These are phyloP conservation scores for Euglossa dilemma DNA, from an alignment of 1,140 invertebrate genomes.

Conservation along the genomic window DNA sequence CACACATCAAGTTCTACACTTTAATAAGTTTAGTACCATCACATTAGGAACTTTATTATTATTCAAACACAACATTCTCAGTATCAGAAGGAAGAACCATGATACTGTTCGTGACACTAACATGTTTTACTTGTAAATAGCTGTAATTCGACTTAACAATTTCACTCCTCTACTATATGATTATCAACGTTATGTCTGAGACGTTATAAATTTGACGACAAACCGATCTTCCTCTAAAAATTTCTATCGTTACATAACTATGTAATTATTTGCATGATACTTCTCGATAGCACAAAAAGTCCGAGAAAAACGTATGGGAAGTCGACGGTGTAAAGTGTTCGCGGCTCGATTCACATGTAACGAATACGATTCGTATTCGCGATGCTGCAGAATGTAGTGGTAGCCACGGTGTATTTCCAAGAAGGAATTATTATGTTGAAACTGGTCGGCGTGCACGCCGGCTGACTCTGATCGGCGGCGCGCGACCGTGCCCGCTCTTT, in stretches of 20 bases:
- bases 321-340: background rate
- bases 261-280: background rate
- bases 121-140: too few relatives aligned
- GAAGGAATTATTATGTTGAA: constrained; percentile 66
- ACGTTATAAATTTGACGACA: too few relatives aligned
- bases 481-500: constrained; percentile 64
- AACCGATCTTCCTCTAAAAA: too few relatives aligned
- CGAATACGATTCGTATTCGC: constrained; percentile 10
- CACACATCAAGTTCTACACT: too few relatives aligned
- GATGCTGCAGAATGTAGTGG: constrained; percentile 17
- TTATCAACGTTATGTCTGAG: background rate
- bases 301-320: background rate
- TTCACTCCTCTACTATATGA: too few relatives aligned
- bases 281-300: background rate
- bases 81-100: too few relatives aligned
- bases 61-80: too few relatives aligned
- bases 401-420: constrained; percentile 53
- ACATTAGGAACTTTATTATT: too few relatives aligned
- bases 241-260: too few relatives aligned
- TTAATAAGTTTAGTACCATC: too few relatives aligned
- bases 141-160: too few relatives aligned
- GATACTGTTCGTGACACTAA: too few relatives aligned
- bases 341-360: constrained; percentile 5
- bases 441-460: constrained; percentile 55
- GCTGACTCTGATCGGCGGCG: constrained; percentile 40